A percentile compares a stretch with the other conserved stretches of the same genome.
These are phyloP conservation scores for Thaleichthys pacificus DNA, from an alignment of 2,797 vertebrate genomes.

Conservation along the genomic window DNA sequence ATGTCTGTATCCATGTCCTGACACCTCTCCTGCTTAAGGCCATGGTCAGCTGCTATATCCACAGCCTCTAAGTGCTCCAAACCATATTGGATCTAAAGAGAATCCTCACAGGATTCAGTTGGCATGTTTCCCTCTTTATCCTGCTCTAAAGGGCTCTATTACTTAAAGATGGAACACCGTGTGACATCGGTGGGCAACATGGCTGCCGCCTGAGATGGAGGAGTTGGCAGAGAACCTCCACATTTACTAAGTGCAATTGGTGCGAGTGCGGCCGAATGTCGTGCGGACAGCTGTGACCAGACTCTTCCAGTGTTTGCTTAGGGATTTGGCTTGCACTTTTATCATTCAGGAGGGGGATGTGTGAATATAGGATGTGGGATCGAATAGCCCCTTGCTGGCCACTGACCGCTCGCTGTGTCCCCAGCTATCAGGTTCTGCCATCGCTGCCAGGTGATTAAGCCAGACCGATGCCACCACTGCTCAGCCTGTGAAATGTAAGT, in stretches of 20 bases:
- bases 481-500: slow-evolving; percentile 87
- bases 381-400: not conserved
- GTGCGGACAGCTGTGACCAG: not conserved
- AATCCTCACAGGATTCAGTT: not conserved
- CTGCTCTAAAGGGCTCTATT: not conserved
- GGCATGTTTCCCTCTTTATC: not conserved
- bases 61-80: not conserved
- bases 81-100: slow-evolving; percentile 4
- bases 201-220: not conserved
- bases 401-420: slow-evolving; percentile 12
- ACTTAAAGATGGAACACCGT: slow-evolving; percentile 12
- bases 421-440: slow-evolving; percentile 86
- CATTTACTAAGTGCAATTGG: not conserved
- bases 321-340: not conserved
- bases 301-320: not conserved
- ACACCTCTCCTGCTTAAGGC: not conserved
- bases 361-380: not conserved
- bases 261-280: not conserved
- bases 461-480: slow-evolving; percentile 87
- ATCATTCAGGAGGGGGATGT: not conserved
- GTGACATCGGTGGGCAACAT: slow-evolving; percentile 20
- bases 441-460: slow-evolving; percentile 86
- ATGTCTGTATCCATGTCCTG: not conserved
- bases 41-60: not conserved
- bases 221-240: not conserved